A percentile compares a stretch with the other conserved stretches of the same genome.
phyloP scores from a whole-genome alignment of 92 coral and sea anemone genomes.

The Blastomussa wellsi region DNA sequence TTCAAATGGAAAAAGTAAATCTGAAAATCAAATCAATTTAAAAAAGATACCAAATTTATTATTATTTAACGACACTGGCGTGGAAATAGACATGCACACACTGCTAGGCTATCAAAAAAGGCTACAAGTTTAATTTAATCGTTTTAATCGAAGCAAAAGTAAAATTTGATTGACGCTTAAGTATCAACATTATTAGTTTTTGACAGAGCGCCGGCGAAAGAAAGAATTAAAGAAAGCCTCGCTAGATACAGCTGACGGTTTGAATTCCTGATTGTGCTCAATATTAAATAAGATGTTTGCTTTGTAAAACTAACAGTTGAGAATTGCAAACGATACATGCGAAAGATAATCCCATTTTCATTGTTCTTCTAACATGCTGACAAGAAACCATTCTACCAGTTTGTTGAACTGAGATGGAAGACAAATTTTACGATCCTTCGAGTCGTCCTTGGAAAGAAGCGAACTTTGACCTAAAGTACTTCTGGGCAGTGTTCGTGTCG shows the following conservation, averaged over 20 bases:
- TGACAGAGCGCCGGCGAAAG: background rate
- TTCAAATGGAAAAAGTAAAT: background rate
- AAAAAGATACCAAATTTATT: background rate
- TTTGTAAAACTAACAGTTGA: conserved; percentile 13
- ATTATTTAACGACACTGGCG: background rate
- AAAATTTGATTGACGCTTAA: background rate
- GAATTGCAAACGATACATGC: background rate
- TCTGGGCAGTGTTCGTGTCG: conserved; percentile 37
- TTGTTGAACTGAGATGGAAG: background rate
- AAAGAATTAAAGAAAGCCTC: background rate
- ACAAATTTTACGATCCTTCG: background rate
- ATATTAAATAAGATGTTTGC: conserved; percentile 30
- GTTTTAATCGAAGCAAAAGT: background rate
- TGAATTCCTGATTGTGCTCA: background rate
- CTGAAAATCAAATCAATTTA: background rate
- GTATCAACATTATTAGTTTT: background rate
- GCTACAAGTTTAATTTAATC: background rate
- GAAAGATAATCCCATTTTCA: background rate
- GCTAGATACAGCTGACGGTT: conserved; percentile 12
- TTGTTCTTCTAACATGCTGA: background rate
- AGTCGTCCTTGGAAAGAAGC: conserved; percentile 46
- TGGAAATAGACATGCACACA: background rate
- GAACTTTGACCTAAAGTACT: conserved; percentile 43
- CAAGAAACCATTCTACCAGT: background rate
- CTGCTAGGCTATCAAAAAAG: background rate